These are phyloP conservation scores for Ochlodes sylvanus DNA, from an alignment of 2,888 invertebrate genomes.

Conservation along the genomic window DNA sequence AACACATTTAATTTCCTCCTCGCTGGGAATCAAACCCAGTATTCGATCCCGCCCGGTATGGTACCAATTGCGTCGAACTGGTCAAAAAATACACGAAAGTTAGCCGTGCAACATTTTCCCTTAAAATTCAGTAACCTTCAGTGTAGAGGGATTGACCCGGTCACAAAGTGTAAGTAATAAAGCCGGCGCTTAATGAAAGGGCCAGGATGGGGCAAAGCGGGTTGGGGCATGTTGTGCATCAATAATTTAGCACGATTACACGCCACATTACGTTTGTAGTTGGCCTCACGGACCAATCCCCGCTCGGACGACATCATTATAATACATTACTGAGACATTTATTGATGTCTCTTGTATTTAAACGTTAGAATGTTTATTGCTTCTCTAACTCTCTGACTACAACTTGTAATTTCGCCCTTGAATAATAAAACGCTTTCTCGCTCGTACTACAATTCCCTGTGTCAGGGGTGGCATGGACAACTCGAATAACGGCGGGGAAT, in stretches of 20 bases:
- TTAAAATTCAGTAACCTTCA: slow-evolving; percentile 21
- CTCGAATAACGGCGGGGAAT: no score
- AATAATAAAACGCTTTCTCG: no score
- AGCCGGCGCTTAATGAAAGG: slow-evolving; percentile 38
- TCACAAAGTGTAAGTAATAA: slow-evolving; percentile 37
- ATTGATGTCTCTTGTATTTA: background rate
- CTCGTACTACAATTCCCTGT: no score
- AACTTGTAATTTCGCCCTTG: no score
- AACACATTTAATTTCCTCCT: no score
- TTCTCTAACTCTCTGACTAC: background rate
- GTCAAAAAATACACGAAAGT: background rate
- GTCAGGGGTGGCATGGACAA: no score
- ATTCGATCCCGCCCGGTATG: no score
- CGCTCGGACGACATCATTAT: slow-evolving; percentile 36
- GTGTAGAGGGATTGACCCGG: slow-evolving; percentile 17
- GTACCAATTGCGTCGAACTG: no score
- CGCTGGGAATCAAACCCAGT: no score
- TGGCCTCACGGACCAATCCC: slow-evolving; percentile 43
- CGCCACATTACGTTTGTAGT: slow-evolving; percentile 48
- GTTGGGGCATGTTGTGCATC: slow-evolving; percentile 36
- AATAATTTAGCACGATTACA: slow-evolving; percentile 54
- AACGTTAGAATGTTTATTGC: background rate
- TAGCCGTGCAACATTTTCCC: slow-evolving; percentile 14
- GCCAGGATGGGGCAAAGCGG: slow-evolving; percentile 31
- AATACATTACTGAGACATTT: background rate